phyloP scores from a whole-genome alignment of 2,888 invertebrate genomes.

The Rhagonycha fulva region DNA sequence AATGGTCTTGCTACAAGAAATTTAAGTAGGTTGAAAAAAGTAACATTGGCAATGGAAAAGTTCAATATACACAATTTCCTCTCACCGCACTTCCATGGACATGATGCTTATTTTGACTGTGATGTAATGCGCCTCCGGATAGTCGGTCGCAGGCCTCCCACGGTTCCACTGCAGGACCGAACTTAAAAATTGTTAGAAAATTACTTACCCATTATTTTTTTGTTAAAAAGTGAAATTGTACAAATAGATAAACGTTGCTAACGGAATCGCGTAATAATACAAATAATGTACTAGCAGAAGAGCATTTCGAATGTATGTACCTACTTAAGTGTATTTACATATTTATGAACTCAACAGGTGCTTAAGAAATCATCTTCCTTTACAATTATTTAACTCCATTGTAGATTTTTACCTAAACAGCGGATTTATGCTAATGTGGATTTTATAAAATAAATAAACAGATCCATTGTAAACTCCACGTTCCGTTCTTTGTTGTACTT shows the following conservation, averaged over 20 bases:
- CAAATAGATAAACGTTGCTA: not conserved
- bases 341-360: not conserved
- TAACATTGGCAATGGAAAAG: constrained; percentile 31
- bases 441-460: not conserved
- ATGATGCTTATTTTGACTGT: constrained; percentile 26
- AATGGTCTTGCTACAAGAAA: constrained; percentile 16
- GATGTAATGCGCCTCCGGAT: constrained; percentile 28
- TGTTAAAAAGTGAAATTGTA: not conserved
- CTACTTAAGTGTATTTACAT: not conserved
- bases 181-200: constrained; percentile 1
- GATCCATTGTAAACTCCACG: not conserved
- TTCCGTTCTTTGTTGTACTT: not conserved
- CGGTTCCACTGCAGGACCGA: constrained; percentile 18
- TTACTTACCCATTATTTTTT: not conserved
- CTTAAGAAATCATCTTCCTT: not conserved
- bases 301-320: not conserved
- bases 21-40: constrained; percentile 27
- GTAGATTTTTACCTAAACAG: not conserved
- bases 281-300: not conserved
- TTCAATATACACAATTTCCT: constrained; percentile 28
- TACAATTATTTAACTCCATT: not conserved
- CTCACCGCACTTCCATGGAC: constrained; percentile 18
- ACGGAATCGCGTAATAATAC: not conserved
- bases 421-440: not conserved
- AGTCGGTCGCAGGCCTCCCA: constrained; percentile 26